phyloP scores from a whole-genome alignment of 1,140 invertebrate species.

The Scylla paramamosain region DNA sequence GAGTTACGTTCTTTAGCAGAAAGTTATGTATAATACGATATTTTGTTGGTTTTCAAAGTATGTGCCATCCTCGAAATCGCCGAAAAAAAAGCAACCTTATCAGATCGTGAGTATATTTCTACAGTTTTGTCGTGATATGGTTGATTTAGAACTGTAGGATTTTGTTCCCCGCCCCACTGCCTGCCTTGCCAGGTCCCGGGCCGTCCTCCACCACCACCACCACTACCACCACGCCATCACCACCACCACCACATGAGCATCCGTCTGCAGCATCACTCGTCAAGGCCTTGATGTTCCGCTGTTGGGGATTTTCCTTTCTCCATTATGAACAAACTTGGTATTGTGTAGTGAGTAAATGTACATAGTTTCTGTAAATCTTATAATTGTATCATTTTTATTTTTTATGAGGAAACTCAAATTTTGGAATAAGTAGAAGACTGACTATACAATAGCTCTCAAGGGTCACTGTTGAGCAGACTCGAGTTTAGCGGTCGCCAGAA shows the following conservation, averaged over 20 bases:
- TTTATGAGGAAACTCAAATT: not conserved
- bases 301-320: not conserved
- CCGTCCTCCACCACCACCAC: not conserved
- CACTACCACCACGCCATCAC: not conserved
- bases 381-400: slow-evolving; percentile 12
- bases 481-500: not conserved
- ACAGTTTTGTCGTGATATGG: too few relatives aligned
- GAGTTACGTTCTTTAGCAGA: not conserved
- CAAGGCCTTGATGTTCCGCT: slow-evolving; percentile 10
- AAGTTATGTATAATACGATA: not conserved
- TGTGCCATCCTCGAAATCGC: too few relatives aligned
- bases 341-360: slow-evolving; percentile 24
- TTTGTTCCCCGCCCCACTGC: not conserved
- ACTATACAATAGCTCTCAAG: not conserved
- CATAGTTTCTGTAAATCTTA: slow-evolving; percentile 14
- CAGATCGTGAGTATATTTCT: too few relatives aligned
- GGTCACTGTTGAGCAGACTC: not conserved
- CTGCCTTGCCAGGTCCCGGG: not conserved
- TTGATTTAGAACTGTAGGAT: not conserved
- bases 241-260: slow-evolving; percentile 10
- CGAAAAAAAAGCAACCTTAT: too few relatives aligned
- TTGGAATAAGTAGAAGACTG: not conserved
- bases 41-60: not conserved
- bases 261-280: slow-evolving; percentile 18
- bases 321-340: slow-evolving; percentile 23